These are phyloP conservation scores for Hyppa rectilinea DNA, from an alignment of 2,888 invertebrate genomes.

Conservation along the genomic window DNA sequence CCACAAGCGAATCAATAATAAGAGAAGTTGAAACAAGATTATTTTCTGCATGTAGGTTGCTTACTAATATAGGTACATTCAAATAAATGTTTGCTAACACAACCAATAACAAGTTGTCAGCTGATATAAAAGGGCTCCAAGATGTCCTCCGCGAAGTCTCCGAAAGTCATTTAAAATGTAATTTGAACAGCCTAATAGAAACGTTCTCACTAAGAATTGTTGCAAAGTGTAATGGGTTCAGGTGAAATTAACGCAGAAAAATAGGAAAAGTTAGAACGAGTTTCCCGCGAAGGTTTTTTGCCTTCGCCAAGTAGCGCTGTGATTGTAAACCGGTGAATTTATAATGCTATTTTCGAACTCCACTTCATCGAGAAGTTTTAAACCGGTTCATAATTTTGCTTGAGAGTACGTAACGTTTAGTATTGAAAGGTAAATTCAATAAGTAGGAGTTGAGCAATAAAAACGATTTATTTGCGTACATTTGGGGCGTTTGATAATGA, in stretches of 20 bases:
- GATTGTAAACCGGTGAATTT: slow-evolving; percentile 91
- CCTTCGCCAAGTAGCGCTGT: slow-evolving; percentile 88
- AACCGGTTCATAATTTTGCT: slow-evolving; percentile 87
- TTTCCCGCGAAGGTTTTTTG: slow-evolving; percentile 87
- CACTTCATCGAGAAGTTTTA: slow-evolving; percentile 89
- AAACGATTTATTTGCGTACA: slow-evolving; percentile 62
- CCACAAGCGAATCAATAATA: background rate
- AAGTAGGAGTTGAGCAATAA: slow-evolving; percentile 65
- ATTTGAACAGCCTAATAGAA: slow-evolving; percentile 88
- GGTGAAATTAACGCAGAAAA: slow-evolving; percentile 90
- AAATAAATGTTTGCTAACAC: slow-evolving; percentile 33
- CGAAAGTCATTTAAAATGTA: slow-evolving; percentile 87
- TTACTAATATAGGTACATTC: slow-evolving; percentile 4
- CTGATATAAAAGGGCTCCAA: slow-evolving; percentile 51
- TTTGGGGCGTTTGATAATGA: slow-evolving; percentile 55
- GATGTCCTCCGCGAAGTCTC: slow-evolving; percentile 70
- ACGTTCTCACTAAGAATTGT: slow-evolving; percentile 88
- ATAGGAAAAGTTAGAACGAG: slow-evolving; percentile 91
- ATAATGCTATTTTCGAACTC: slow-evolving; percentile 90
- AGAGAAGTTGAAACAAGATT: slow-evolving; percentile 19
- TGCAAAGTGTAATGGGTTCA: slow-evolving; percentile 90
- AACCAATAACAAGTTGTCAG: slow-evolving; percentile 50
- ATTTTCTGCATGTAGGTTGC: too few species aligned
- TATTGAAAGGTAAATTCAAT: slow-evolving; percentile 76
- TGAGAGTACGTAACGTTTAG: slow-evolving; percentile 80